phyloP scores from a whole-genome alignment of 30 jellyfish, hydroid and myxozoan species.

The Aurelia aurita complex sp. Pacific region DNA sequence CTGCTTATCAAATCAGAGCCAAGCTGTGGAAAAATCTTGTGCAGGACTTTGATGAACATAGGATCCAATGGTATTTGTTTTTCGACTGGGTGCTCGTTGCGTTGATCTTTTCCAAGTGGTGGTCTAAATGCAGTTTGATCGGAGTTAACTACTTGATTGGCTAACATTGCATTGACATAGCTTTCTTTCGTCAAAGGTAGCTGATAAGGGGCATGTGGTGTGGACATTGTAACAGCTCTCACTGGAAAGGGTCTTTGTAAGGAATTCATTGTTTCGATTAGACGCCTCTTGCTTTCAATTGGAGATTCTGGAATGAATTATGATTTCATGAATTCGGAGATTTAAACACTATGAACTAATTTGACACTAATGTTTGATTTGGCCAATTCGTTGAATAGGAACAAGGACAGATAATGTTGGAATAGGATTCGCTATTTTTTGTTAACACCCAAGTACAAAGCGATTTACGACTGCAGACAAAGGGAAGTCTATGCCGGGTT shows the following conservation, averaged over 20 bases:
- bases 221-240: constrained; percentile 21
- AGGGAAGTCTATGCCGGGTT: too few species aligned
- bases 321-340: background rate
- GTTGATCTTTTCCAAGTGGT: constrained; percentile 4
- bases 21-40: constrained; percentile 59
- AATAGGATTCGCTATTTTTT: too few species aligned
- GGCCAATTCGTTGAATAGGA: background rate
- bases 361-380: background rate
- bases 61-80: constrained; percentile 30
- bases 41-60: constrained; percentile 44
- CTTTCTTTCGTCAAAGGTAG: constrained; percentile 1
- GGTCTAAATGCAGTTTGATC: constrained; percentile 4
- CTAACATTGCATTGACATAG: constrained; percentile 3
- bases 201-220: constrained; percentile 15
- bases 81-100: constrained; percentile 20
- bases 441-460: too few species aligned
- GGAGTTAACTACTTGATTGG: constrained; percentile 15
- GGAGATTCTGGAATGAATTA: constrained; percentile 1
- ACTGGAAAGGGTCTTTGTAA: constrained; percentile 54
- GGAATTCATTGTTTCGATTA: constrained; percentile 54
- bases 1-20: constrained; percentile 46
- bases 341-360: background rate
- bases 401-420: too few species aligned
- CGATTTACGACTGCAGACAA: too few species aligned
- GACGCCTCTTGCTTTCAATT: constrained; percentile 45